A percentile compares a stretch with the other conserved stretches of the same genome.
These are phyloP conservation scores for Eucidaris tribuloides DNA, from an alignment of 35 echinoderm and acorn worm species.

Conservation along the genomic window DNA sequence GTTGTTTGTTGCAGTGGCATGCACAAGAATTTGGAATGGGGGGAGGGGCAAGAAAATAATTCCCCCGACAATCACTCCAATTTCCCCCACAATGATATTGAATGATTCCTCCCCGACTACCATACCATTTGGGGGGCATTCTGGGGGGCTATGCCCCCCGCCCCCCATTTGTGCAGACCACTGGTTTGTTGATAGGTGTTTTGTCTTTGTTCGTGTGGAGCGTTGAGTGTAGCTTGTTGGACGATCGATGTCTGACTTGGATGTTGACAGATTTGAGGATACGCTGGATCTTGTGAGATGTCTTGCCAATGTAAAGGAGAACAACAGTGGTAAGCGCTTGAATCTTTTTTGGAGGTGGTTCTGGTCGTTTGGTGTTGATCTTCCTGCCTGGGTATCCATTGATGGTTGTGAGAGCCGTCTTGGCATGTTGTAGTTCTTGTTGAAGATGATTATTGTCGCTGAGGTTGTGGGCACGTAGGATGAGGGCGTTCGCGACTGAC, in stretches of 20 bases:
- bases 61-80: too few species aligned
- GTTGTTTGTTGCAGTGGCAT: too few species aligned
- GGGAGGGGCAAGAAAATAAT: too few species aligned
- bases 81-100: too few species aligned
- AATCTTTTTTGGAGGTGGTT: background rate
- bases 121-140: too few species aligned
- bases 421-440: background rate
- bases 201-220: conserved; percentile 21
- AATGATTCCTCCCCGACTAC: too few species aligned
- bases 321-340: background rate
- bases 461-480: background rate
- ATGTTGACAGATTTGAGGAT: conserved; percentile 1
- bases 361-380: background rate
- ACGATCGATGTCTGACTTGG: background rate
- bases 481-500: background rate
- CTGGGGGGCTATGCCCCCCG: too few species aligned
- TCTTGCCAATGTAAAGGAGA: background rate
- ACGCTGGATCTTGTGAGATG: conserved; percentile 1
- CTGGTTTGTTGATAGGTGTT: background rate
- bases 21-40: too few species aligned
- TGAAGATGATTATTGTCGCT: background rate
- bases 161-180: too few species aligned
- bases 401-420: background rate
- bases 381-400: background rate
- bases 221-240: background rate